Evolutionary conservation across 2,797 vertebrate species (phyloP).

Genomic region (Vipera ursinii): DNA sequence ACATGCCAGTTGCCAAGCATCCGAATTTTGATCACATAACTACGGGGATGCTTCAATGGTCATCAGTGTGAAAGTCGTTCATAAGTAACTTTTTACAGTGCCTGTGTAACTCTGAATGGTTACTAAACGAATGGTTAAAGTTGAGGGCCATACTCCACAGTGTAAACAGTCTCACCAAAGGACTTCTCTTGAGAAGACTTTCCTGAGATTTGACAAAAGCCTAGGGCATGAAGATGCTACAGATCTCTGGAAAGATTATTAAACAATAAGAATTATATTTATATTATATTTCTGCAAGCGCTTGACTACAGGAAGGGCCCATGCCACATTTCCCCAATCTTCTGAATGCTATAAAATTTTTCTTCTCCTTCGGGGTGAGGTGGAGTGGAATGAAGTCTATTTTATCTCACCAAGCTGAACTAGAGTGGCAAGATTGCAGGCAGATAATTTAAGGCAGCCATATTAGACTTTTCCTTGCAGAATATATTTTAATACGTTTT

Average conservation of each 20-base stretch:
- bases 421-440: neutral
- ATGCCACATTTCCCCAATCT: neutral
- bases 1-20: neutral
- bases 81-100: neutral
- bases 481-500: neutral
- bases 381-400: neutral
- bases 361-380: neutral
- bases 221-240: neutral
- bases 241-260: neutral
- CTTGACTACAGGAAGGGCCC: neutral
- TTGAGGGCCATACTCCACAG: neutral
- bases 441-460: neutral
- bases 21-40: neutral
- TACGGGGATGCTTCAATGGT: neutral
- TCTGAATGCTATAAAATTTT: neutral
- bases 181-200: neutral
- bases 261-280: neutral
- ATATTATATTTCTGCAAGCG: neutral
- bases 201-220: neutral
- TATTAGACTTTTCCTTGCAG: neutral
- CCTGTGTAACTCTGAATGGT: neutral
- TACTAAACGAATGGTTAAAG: neutral
- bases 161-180: neutral
- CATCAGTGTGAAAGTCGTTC: neutral
- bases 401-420: neutral